Base-by-base conservation (phyloP, 2,113 vertebrate genomes). In the Clarias batrachus region DNA sequence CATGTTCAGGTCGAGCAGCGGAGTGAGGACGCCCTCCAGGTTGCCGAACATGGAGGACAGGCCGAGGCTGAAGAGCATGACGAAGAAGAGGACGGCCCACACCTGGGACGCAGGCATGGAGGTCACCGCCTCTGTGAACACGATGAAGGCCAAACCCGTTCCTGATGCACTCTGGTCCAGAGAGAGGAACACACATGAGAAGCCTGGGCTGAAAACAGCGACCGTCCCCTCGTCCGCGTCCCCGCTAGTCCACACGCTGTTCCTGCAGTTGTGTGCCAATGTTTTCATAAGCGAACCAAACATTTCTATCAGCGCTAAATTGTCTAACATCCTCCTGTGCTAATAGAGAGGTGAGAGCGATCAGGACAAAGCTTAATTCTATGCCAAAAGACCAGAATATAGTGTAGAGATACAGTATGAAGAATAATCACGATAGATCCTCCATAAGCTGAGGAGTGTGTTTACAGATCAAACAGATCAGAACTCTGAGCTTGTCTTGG, bases 11-110 rank as follows among this genome's bases (percentile, higher is more conserved):
- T 99, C 97, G 4, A 91, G 89, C 27, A 98, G 90, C 0, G 97
- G 96, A 0, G 95, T 95, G 71, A 98, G 93, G 86, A 99, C 88
- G 0, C 96, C 93, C n/a, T 98, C 96, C 9, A 97, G 88, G 85
- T 96, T 96, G 62, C 98, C 97, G 68, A 99, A 98, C 97, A 98
- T 98, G 2, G 98, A 97, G 25, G 97, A 97, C 62, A 99, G 94
- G 10, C 97, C 97, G 92, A 99, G 92, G 86, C 92, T 94, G 91
- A 98, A 96, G 37, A 99, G 91, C 97, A 98, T 99, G 65, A 95
- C 0, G 25, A 99, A 99, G 91, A 98, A 99, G n/a, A 99, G 91
- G 68, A 97, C 87, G 0, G 97, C 95, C 98, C 98, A 99, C 2
- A 92, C 91, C 19, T 97, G 96, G 0, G 97, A 95, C 0, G 94